Evolutionary conservation across 2,888 invertebrate genomes (phyloP).

Genomic region (Drosophila nr. perissopoda): DNA sequence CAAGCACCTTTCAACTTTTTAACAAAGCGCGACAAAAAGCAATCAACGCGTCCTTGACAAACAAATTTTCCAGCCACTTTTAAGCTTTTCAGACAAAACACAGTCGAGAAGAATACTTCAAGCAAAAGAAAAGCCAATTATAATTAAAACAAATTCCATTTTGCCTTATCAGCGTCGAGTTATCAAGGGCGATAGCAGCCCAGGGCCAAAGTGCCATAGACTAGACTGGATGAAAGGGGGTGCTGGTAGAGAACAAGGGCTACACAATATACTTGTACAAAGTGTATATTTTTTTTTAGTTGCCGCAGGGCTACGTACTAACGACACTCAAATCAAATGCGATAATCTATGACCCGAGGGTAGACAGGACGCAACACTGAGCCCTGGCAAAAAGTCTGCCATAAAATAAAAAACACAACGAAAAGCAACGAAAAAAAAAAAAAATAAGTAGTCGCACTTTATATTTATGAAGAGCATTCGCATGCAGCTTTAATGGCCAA

Average conservation of each 20-base stretch:
- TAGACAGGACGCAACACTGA: slow-evolving; percentile 22
- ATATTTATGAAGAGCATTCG: slow-evolving; percentile 72
- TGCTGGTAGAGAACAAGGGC: slow-evolving; percentile 9
- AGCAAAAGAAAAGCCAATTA: slow-evolving; percentile 58
- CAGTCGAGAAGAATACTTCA: slow-evolving; percentile 25
- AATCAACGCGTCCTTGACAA: slow-evolving; percentile 47
- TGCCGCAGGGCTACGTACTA: slow-evolving; percentile 44
- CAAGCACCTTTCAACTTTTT: slow-evolving; percentile 19
- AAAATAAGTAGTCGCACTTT: slow-evolving; percentile 73
- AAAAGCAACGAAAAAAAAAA: slow-evolving; percentile 18
- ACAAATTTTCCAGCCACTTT: slow-evolving; percentile 36
- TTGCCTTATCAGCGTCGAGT: slow-evolving; percentile 49
- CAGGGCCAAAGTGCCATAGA: slow-evolving; percentile 21
- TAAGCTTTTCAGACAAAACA: slow-evolving; percentile 17
- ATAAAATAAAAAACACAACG: slow-evolving; percentile 19
- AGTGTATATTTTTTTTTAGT: slow-evolving; percentile 20
- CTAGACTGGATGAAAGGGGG: slow-evolving; percentile 5
- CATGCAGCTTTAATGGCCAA: slow-evolving; percentile 73
- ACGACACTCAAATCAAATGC: slow-evolving; percentile 73
- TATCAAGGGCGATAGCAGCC: slow-evolving; percentile 36
- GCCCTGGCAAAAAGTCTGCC: slow-evolving; percentile 30
- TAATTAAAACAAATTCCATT: slow-evolving; percentile 68
- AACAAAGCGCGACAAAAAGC: slow-evolving; percentile 21
- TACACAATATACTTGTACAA: slow-evolving; percentile 14
- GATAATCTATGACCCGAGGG: slow-evolving; percentile 67